Evolutionary conservation across 1,140 invertebrate species (phyloP).

Genomic region (Bombus pyrosoma): DNA sequence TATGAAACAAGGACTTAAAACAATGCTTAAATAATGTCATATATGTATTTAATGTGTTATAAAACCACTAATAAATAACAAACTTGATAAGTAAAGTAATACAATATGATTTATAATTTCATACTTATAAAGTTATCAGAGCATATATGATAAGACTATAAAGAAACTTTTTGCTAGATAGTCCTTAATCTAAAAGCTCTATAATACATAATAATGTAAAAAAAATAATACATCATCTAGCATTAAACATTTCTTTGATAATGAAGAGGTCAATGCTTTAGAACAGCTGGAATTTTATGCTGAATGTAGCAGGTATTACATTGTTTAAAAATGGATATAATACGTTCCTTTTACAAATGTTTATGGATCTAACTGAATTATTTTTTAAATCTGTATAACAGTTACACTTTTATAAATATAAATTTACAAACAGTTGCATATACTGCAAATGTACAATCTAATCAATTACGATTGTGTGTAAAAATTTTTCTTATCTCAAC

Average conservation of each 20-base stretch:
- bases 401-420: not conserved
- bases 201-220: not conserved
- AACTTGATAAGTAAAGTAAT: not conserved
- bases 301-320: not conserved
- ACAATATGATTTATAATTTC: not conserved
- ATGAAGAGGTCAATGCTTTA: not conserved
- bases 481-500: not conserved
- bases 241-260: not conserved
- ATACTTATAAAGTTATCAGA: not conserved
- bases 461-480: not conserved
- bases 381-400: not conserved
- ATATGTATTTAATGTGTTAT: not conserved
- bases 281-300: not conserved
- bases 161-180: not conserved
- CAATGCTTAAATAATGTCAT: not conserved
- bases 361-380: not conserved
- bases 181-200: too few species aligned
- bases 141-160: not conserved
- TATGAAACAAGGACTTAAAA: not conserved
- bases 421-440: not conserved
- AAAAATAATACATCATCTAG: not conserved
- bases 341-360: not conserved
- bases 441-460: not conserved
- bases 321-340: not conserved
- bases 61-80: not conserved